These are phyloP conservation scores for Netelia inedita DNA, from an alignment of 2,888 invertebrate genomes.

Conservation along the genomic window DNA sequence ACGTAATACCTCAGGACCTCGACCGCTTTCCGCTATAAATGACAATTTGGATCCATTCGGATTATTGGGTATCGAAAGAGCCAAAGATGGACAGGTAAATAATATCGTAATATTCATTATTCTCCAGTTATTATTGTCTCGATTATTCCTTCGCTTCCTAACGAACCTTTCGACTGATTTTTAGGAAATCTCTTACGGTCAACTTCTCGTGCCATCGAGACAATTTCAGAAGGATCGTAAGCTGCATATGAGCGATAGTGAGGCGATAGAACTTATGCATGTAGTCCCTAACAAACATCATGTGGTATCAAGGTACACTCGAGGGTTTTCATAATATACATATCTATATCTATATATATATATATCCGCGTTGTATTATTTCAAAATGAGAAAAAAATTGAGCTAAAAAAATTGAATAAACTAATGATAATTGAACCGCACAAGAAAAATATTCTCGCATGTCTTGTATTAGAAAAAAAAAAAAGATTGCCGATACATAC, in stretches of 20 bases:
- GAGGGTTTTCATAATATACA: not conserved
- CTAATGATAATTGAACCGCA: not conserved
- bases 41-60: constrained; percentile 95
- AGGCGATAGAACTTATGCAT: constrained; percentile 82
- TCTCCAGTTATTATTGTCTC: constrained; percentile 7
- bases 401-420: constrained; percentile 2
- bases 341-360: constrained; percentile 8
- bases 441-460: constrained; percentile 30
- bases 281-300: constrained; percentile 86
- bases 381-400: constrained; percentile 11
- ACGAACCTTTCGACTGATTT: constrained; percentile 2
- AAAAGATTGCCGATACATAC: constrained; percentile 22
- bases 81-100: constrained; percentile 92
- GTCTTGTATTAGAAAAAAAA: constrained; percentile 28
- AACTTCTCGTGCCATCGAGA: constrained; percentile 92
- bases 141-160: too few relatives aligned
- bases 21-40: constrained; percentile 93
- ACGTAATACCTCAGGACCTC: constrained; percentile 92
- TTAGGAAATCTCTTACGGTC: constrained; percentile 95
- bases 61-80: constrained; percentile 92
- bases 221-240: constrained; percentile 86
- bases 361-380: constrained; percentile 11
- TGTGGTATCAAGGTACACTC: constrained; percentile 86
- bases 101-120: not conserved
- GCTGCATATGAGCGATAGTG: constrained; percentile 80